Percentiles rank a stretch among this genome's conserved stretches.
These are phyloP conservation scores for Eurystomus glaucurus DNA, from an alignment of 2,797 vertebrate genomes.

Conservation along the genomic window DNA sequence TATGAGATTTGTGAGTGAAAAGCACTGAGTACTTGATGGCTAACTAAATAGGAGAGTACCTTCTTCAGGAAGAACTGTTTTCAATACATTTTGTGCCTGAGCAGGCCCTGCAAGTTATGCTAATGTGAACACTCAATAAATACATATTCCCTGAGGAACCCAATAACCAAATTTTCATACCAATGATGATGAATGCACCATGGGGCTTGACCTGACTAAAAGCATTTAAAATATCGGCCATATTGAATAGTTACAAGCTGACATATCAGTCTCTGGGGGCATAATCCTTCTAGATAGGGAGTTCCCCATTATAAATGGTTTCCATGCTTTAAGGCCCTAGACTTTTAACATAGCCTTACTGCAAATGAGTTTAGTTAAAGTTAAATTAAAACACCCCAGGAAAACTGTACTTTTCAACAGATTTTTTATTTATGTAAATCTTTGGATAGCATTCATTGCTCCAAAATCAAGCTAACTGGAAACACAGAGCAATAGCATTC, in stretches of 20 bases:
- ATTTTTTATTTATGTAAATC: slow-evolving; percentile 50
- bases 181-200: not conserved
- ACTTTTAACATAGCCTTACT: slow-evolving; percentile 13
- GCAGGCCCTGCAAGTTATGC: not conserved
- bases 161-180: not conserved
- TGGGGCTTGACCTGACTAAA: not conserved
- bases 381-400: slow-evolving; percentile 29
- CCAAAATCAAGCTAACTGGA: slow-evolving; percentile 43
- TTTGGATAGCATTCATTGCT: slow-evolving; percentile 27
- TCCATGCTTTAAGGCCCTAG: slow-evolving; percentile 33
- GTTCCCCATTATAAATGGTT: not conserved
- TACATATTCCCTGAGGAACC: not conserved
- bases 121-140: not conserved
- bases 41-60: not conserved
- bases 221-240: not conserved
- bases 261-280: not conserved
- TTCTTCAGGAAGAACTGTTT: not conserved
- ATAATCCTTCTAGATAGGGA: slow-evolving; percentile 17
- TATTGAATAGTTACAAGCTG: not conserved
- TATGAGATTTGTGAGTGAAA: not conserved
- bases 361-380: not conserved
- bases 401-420: slow-evolving; percentile 31
- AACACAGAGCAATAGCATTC: not conserved
- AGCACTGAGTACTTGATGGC: not conserved
- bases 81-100: not conserved